Evolutionary conservation across 2,797 vertebrate species (phyloP).

Genomic region (Pangasius mekongensis): DNA sequence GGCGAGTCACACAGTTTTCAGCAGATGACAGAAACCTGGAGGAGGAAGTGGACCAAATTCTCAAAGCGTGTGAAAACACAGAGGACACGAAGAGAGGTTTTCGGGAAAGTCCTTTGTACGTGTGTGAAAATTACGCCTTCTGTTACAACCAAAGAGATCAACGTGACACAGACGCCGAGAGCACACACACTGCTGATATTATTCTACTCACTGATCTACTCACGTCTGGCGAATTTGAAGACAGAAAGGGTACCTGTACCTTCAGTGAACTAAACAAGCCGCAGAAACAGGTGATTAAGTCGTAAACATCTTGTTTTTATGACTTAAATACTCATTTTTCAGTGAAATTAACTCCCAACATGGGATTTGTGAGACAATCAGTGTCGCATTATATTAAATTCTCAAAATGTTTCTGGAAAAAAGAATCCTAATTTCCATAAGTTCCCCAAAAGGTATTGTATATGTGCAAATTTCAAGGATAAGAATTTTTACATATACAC

Average conservation of each 20-base stretch:
- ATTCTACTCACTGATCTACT: neutral
- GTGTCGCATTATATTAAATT: neutral
- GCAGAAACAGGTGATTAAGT: neutral
- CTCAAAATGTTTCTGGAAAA: neutral
- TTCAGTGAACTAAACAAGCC: neutral
- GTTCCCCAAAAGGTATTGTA: neutral
- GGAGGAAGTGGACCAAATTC: slow-evolving; percentile 61
- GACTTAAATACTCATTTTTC: neutral
- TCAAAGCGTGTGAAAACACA: slow-evolving; percentile 55
- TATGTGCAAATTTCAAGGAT: neutral
- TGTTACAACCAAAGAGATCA: neutral
- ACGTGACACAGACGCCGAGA: neutral
- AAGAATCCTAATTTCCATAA: neutral
- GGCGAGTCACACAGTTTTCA: slow-evolving; percentile 66
- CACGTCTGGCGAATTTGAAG: neutral
- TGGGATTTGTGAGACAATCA: neutral
- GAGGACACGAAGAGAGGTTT: neutral
- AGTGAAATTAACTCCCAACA: neutral
- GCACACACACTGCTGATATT: neutral
- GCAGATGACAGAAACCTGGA: slow-evolving; percentile 62
- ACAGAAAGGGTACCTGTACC: slow-evolving; percentile 37
- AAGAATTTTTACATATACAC: neutral
- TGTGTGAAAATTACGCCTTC: neutral
- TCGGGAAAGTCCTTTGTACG: neutral
- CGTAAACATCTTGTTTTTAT: neutral